Base-by-base conservation (phyloP, 2,888 invertebrate genomes). In the Apodemia hepburni region DNA sequence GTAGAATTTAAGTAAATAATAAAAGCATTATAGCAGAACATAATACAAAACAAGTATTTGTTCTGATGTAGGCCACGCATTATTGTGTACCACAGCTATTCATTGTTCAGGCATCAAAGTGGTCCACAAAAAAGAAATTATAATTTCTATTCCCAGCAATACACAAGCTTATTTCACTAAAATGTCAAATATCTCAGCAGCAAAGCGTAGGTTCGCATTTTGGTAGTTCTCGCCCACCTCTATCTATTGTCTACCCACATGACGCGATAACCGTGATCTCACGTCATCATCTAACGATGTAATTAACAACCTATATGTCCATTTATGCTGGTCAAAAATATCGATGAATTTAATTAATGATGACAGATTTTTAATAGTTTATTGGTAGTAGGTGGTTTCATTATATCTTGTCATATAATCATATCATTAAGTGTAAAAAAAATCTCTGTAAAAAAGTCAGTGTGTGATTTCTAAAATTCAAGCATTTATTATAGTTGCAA, bases 171-270 rank as follows among this genome's bases (percentile, higher is more conserved):
- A 38, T 15, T 45, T 45, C 45, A 45, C 45, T 45, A 45, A 45
- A 45, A 45, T 45, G 54, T 57, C 54, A 57, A 57, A 57, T 29
- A 57, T 29, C 27, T 45, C 29, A 29, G 49, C 58, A 61, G 59
- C 27, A 71, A 38, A 72, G 87, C 82, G 88, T 88, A 84, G 87
- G 89, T 76, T 82, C 73, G 74, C 69, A 71, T 85, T 88, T 87
- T 88, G 84, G 85, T 77, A 64, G 65, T 73, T 71, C 75, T 77
- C 75, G 77, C 81, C 78, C 87, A 86, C 85, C 82, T 69, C 73
- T 70, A 71, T 71, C 82, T 81, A 87, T 87, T 87, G 87, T 86
- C 85, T 84, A 72, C 85, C 85, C 85, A 85, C 84, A 74, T 75
- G 76, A 78, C 77, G 73, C 72, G 71, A 76, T 76, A 80, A 76